Evolutionary conservation across 2,888 invertebrate species (phyloP), one percentile per base, ranked within the genome.

Genomic region (Scaptomyza tumidula): DNA sequence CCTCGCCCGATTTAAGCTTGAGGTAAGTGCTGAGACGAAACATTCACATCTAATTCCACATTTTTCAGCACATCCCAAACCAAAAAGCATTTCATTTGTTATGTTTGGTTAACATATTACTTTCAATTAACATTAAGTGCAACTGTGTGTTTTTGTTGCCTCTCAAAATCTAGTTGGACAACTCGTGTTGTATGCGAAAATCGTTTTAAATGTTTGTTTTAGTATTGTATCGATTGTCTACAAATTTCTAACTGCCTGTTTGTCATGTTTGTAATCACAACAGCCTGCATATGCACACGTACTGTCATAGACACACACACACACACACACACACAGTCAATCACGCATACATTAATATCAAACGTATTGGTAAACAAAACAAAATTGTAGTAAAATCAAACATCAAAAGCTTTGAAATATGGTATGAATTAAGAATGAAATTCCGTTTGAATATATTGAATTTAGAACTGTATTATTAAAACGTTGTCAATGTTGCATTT

Each of bases 1-100:
- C 98, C 35, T 98, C 98, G 77, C 98, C 98, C 1, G 98, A 98
- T 93, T 93, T 97, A 44, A 97, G 97, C 90, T 93, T 97, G 84
- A 97, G 97, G 97, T 97, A 94, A 92, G 91, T 82, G 11, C 45
- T 14, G 54, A n/a, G 37, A 31, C 16, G 16, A 44, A 74, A 48
- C 53, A 52, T 48, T 33, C 24, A 31, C 57, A 62, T 44, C 10
- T 13, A 6, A 35, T 49, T 3, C 9, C 41, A 27, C 54, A 58
- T 60, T 43, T n/a, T 43, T 58, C 64, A 68, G 45, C 44, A 49
- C 65, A 58, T 46, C 29, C 43, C 11, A 7, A 14, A 14, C 37
- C 24, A 48, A 73, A 66, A 63, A 45, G 52, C 72, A 76, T 70
- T 69, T 56, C 61, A 73, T 67, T 62, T 46, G 74, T 69, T 50